These are phyloP conservation scores for Trematomus loennbergii DNA, from an alignment of 2,113 vertebrate genomes.

Conservation along the genomic window DNA sequence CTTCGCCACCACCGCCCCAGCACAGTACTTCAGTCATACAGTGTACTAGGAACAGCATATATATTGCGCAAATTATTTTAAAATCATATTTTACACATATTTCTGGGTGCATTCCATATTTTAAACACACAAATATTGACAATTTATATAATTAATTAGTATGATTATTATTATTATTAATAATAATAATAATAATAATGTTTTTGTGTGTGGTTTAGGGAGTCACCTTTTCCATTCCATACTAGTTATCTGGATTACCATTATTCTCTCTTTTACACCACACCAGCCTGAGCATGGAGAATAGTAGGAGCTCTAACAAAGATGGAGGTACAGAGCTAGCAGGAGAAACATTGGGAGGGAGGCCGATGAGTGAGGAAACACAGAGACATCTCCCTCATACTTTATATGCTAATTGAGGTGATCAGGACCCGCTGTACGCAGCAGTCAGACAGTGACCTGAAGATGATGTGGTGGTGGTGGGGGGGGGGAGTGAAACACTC, in stretches of 20 bases:
- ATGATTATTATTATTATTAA: too few species aligned
- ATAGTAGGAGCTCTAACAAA: constrained; percentile 2
- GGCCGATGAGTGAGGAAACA: constrained; percentile 51
- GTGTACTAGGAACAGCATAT: too few species aligned
- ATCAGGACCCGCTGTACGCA: constrained; percentile 59
- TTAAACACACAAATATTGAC: too few species aligned
- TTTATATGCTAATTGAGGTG: constrained; percentile 69
- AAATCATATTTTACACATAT: too few species aligned
- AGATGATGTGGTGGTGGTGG: constrained; percentile 43
- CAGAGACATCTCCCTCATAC: constrained; percentile 52
- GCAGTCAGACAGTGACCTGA: constrained; percentile 60
- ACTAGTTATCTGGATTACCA: neutral
- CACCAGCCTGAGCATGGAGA: neutral
- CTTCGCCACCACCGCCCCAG: too few species aligned
- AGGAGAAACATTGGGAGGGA: constrained; percentile 36
- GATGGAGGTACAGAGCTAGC: constrained; percentile 12
- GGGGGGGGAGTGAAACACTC: constrained; percentile 29
- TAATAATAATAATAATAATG: too few species aligned
- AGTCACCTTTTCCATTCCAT: neutral
- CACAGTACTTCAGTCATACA: too few species aligned
- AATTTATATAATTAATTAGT: too few species aligned
- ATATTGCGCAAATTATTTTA: too few species aligned
- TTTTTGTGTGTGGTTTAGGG: too few species aligned
- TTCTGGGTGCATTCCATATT: too few species aligned
- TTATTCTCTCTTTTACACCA: neutral